Evolutionary conservation across 1,140 invertebrate genomes (phyloP), one percentile per base, ranked within the genome.

Genomic region (Dendrolimus kikuchii): DNA sequence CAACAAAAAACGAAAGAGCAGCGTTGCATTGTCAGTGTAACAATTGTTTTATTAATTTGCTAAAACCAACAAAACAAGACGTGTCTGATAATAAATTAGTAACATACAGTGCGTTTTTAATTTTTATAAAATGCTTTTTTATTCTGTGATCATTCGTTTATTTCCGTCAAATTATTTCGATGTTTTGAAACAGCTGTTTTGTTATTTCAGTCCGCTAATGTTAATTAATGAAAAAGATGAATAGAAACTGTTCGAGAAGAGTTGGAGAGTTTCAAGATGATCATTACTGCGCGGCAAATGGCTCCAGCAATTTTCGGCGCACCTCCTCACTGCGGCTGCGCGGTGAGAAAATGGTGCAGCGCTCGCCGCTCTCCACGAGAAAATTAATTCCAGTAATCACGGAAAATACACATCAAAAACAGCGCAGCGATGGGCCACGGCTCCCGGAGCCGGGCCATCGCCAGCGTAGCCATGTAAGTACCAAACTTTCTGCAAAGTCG

Each of bases 331-430:
- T 87, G 82, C 84, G 86, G 50, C 75, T 88, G 83, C 86, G 87
- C 79, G 87, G 87, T 66, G 84, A 87, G 65, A 86, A 86, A 77
- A 86, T 86, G 82, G 82, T 86, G 77, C 82, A 86, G 66, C 82
- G 82, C 40, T 84, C 82, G 55, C 82, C 82, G 68, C 69, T 86
- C 59, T 68, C 74, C 57, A 78, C 82, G 42, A 76, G 81, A 60
- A 86, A 80, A 77, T 80, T 81, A 74, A 84, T 86, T 63, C 77
- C 82, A 61, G 63, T 84, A 84, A 86, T 86, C 81, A 86, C 82
- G 81, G 82, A 86, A 82, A 85, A 80, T 63, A 68, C 64, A 51
- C 71, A 74, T 44, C 77, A 74, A 53, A 86, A 86, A 69, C 72
- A 71, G 62, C 71, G 74, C 62, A 78, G 68, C 74, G 82, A 84